These are phyloP conservation scores for Petrocephalus microphthalmus DNA, from an alignment of 2,113 vertebrate species.

Conservation along the genomic window DNA sequence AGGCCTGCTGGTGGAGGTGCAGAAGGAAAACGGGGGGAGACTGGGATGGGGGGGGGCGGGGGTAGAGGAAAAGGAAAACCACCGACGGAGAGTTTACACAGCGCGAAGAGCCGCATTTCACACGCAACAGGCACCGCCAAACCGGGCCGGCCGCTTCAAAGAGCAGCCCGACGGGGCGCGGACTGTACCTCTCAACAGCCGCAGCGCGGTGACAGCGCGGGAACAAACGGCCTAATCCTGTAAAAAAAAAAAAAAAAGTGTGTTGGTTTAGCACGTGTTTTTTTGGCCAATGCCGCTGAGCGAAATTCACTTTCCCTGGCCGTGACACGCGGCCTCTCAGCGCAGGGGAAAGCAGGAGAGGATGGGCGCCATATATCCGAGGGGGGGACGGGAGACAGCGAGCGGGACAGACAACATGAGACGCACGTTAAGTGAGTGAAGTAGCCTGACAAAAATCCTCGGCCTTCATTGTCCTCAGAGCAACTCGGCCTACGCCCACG, in stretches of 20 bases:
- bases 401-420: neutral
- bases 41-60: slow-evolving; percentile 10
- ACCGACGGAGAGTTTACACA: neutral
- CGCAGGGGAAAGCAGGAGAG: neutral
- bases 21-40: neutral
- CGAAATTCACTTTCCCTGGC: slow-evolving; percentile 11
- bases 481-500: neutral
- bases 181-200: neutral
- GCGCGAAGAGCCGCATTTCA: neutral
- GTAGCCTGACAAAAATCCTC: neutral
- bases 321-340: neutral
- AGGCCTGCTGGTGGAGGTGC: slow-evolving; percentile 39
- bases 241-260: slow-evolving; percentile 14
- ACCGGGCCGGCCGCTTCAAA: slow-evolving; percentile 13
- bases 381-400: neutral
- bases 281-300: slow-evolving; percentile 19
- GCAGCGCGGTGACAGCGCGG: neutral
- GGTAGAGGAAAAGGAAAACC: neutral
- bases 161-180: neutral
- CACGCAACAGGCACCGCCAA: neutral
- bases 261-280: slow-evolving; percentile 5
- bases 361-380: neutral
- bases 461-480: neutral
- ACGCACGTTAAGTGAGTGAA: neutral
- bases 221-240: slow-evolving; percentile 23